A percentile compares a stretch with the other conserved stretches of the same genome.
Conservation (phyloP, 2,797 vertebrate species). For the Momotus momota region DNA sequence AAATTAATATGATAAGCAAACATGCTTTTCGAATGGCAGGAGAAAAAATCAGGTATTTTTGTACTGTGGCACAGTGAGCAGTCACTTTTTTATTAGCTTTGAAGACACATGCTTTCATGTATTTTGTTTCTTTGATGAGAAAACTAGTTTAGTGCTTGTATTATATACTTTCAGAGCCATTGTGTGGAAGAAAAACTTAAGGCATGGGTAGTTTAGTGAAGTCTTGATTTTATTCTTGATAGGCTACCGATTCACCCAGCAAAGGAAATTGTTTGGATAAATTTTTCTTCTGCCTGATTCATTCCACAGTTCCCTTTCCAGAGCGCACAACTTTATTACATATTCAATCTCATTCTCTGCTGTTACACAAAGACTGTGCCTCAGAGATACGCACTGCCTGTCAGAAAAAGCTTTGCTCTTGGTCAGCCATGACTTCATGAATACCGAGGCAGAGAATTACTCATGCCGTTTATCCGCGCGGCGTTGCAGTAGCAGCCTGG, state of each 20-base stretch:
- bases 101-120: neutral
- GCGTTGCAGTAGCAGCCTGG: neutral
- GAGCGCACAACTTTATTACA: neutral
- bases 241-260: neutral
- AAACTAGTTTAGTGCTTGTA: neutral
- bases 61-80: neutral
- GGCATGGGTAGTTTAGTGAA: conserved; percentile 32
- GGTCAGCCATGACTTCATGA: neutral
- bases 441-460: neutral
- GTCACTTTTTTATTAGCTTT: neutral
- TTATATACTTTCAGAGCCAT: neutral
- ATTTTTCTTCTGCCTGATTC: neutral
- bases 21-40: neutral
- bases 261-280: neutral
- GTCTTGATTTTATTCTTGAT: conserved; percentile 56
- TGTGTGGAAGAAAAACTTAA: conserved; percentile 35
- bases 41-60: neutral
- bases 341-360: neutral
- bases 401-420: neutral
- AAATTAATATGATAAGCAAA: neutral
- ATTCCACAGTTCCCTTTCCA: neutral
- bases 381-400: neutral
- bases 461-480: neutral
- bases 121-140: conserved; percentile 27
- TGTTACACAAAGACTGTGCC: neutral